Percentiles rank a stretch among this genome's conserved stretches.
Evolutionary conservation across 1,140 invertebrate species (phyloP).

Genomic region (Vanessa tameamea): DNA sequence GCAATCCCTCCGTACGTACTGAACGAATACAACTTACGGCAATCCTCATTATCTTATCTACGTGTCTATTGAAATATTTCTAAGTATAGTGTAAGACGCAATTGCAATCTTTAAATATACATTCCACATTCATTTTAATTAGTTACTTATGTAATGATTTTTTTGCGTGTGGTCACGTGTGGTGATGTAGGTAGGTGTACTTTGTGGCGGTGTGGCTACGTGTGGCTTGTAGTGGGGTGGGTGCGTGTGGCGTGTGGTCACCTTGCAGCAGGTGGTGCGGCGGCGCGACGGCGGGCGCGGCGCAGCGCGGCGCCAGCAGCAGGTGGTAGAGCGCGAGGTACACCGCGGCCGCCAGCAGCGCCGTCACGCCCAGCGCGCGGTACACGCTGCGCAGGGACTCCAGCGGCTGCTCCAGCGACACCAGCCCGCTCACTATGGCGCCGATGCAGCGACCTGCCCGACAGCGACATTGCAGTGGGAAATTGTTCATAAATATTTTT

Average conservation of each 20-base stretch:
- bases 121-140: too few species aligned
- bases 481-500: too few species aligned
- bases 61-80: too few species aligned
- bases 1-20: neutral
- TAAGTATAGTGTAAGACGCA: too few species aligned
- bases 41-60: too few species aligned
- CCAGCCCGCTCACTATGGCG: conserved; percentile 82
- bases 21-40: too few species aligned
- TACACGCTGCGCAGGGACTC: conserved; percentile 75
- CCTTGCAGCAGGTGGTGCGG: conserved; percentile 78
- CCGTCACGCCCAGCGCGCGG: conserved; percentile 83
- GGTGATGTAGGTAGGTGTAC: too few species aligned
- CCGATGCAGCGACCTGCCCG: conserved; percentile 84
- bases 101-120: too few species aligned
- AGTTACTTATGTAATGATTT: too few species aligned
- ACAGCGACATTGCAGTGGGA: neutral
- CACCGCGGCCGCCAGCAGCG: conserved; percentile 82
- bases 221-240: neutral
- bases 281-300: conserved; percentile 82
- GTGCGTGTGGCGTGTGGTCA: conserved; percentile 16
- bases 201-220: too few species aligned
- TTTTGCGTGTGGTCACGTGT: too few species aligned
- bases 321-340: conserved; percentile 88
- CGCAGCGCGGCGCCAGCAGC: conserved; percentile 85
- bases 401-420: conserved; percentile 62